These are phyloP conservation scores for Drosophila pectinifera DNA, from an alignment of 1,140 invertebrate genomes.

Conservation along the genomic window DNA sequence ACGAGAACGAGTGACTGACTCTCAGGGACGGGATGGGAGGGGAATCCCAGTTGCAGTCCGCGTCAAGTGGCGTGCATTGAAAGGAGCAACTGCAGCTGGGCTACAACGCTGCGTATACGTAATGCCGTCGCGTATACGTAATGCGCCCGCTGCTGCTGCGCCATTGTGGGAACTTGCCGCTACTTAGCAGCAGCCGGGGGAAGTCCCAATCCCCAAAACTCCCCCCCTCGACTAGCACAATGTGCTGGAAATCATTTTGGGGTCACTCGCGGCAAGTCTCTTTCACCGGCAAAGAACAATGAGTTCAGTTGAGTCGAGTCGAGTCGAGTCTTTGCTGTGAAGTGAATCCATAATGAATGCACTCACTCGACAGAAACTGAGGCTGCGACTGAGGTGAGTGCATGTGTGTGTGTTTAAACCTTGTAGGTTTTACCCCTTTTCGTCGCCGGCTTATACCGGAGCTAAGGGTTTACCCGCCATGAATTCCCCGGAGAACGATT, in stretches of 20 bases:
- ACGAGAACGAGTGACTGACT: conserved; percentile 14
- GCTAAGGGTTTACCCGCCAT: conserved; percentile 2
- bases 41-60: conserved; percentile 16
- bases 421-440: conserved; percentile 6
- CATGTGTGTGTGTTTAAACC: background rate
- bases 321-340: conserved; percentile 22
- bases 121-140: conserved; percentile 16
- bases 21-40: background rate
- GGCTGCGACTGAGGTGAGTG: background rate
- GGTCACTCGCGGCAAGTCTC: conserved; percentile 40
- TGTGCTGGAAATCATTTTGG: conserved; percentile 50
- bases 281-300: conserved; percentile 19
- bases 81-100: conserved; percentile 41
- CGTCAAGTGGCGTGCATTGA: conserved; percentile 62
- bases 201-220: conserved; percentile 36
- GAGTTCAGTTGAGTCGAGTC: background rate
- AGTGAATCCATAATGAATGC: conserved; percentile 54
- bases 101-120: conserved; percentile 27
- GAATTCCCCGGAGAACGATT: conserved; percentile 2
- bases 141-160: conserved; percentile 8
- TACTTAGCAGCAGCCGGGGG: conserved; percentile 49
- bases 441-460: background rate
- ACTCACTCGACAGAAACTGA: conserved; percentile 28
- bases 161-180: conserved; percentile 52
- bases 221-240: conserved; percentile 3